These are phyloP conservation scores for Herpetotheres cachinnans DNA, from an alignment of 2,113 vertebrate genomes.

Conservation along the genomic window DNA sequence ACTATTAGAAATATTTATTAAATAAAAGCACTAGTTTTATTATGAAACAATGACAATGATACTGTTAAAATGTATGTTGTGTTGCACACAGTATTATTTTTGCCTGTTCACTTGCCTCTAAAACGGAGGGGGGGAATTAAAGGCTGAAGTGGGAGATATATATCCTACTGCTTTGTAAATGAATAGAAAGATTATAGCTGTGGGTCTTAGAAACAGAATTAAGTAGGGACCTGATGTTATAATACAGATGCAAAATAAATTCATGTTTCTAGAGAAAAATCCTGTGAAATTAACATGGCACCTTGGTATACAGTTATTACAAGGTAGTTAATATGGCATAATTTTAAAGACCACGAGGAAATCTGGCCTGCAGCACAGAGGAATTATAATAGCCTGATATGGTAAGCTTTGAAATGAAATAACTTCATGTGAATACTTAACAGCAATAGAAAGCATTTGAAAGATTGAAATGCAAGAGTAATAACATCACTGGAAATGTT, in stretches of 20 bases:
- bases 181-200: neutral
- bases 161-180: neutral
- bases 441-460: neutral
- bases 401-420: neutral
- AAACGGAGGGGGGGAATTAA: neutral
- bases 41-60: neutral
- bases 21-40: neutral
- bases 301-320: neutral
- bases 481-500: neutral
- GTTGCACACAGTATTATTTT: neutral
- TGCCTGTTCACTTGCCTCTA: neutral
- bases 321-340: neutral
- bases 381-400: neutral
- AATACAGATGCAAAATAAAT: neutral
- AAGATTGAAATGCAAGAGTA: neutral
- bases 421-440: neutral
- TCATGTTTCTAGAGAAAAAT: neutral
- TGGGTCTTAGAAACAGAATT: neutral
- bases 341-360: constrained; percentile 36
- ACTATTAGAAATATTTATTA: neutral
- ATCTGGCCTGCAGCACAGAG: constrained; percentile 19
- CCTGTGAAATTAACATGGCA: neutral
- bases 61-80: neutral
- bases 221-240: neutral
- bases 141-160: neutral